Evolutionary conservation across 2,888 invertebrate genomes (phyloP).

Genomic region (Polydrusus tereticollis): DNA sequence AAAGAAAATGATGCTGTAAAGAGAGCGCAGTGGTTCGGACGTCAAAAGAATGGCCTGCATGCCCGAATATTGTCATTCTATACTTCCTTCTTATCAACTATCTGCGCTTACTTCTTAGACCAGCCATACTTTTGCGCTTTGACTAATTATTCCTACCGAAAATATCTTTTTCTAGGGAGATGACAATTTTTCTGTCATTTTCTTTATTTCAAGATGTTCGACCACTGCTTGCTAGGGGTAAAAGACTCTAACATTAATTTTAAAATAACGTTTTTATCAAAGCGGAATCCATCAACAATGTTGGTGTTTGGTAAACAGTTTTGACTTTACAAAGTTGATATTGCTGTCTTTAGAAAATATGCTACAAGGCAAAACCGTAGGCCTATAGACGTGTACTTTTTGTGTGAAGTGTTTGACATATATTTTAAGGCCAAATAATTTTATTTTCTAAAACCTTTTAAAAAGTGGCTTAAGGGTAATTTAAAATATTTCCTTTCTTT

Average conservation of each 20-base stretch:
- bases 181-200: background rate
- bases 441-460: background rate
- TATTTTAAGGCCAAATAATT: too few species aligned
- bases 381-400: background rate
- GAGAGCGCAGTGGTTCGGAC: background rate
- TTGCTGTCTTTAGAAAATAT: background rate
- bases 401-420: background rate
- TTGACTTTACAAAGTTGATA: background rate
- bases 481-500: too few species aligned
- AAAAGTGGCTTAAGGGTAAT: too few species aligned
- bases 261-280: constrained; percentile 12
- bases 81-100: too few species aligned
- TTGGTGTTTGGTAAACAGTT: constrained; percentile 13
- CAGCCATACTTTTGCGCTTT: too few species aligned
- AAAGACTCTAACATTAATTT: constrained; percentile 1
- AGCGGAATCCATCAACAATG: constrained; percentile 11
- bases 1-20: constrained; percentile 1
- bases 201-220: background rate
- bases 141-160: too few species aligned
- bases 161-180: too few species aligned
- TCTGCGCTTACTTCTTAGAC: too few species aligned
- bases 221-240: constrained; percentile 4
- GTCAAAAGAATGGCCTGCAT: background rate
- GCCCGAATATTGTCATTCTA: too few species aligned
- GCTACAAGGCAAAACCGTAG: background rate